Percentiles rank a stretch among this genome's conserved stretches.
Conservation (phyloP, 2,113 vertebrate species). For the Thinocorus orbignyianus region DNA sequence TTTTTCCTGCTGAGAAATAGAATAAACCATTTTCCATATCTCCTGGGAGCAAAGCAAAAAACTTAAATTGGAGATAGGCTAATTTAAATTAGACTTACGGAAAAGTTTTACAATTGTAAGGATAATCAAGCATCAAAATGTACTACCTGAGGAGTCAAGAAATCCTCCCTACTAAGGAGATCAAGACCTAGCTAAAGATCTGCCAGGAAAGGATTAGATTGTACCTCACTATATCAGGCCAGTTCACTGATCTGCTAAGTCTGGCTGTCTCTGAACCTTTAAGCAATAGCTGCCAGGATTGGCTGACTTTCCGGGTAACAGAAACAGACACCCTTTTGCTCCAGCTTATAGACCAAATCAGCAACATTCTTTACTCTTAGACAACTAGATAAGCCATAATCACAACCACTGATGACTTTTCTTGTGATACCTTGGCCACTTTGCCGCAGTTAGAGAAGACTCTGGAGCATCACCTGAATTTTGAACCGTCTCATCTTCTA, state of each 20-base stretch:
- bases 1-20: neutral
- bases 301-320: neutral
- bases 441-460: neutral
- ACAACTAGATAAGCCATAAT: neutral
- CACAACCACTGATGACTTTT: neutral
- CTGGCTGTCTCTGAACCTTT: neutral
- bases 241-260: neutral
- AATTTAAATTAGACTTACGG: neutral
- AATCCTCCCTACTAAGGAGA: neutral
- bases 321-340: neutral
- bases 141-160: neutral
- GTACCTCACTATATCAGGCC: neutral
- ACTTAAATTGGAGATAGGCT: neutral
- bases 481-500: neutral
- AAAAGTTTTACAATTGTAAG: neutral
- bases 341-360: neutral
- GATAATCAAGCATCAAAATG: neutral
- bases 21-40: neutral
- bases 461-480: neutral
- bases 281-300: neutral
- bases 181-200: neutral
- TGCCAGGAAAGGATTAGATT: neutral
- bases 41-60: neutral
- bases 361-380: neutral
- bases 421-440: constrained; percentile 20